Conservation (phyloP, 35 echinoderm and acorn worm species). For the Strongylocentrotus purpuratus region DNA sequence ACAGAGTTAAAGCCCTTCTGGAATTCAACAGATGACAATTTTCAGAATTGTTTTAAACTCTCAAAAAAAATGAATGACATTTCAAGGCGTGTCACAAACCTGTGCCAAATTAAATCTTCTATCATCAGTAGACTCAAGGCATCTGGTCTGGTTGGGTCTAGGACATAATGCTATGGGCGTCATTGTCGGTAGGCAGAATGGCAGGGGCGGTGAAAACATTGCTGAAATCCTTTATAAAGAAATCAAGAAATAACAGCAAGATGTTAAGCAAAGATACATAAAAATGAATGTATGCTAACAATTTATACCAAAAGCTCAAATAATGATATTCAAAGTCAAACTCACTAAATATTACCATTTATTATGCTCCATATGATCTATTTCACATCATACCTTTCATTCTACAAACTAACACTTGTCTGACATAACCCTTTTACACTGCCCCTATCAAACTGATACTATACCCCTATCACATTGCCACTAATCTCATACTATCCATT, state of each 20-base stretch:
- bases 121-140: not conserved
- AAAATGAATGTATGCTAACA: not conserved
- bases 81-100: too few relatives aligned
- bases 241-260: not conserved
- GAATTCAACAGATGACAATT: too few relatives aligned
- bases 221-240: conserved; percentile 66
- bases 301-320: not conserved
- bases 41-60: too few relatives aligned
- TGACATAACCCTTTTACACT: not conserved
- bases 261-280: not conserved
- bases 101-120: not conserved
- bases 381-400: too few relatives aligned
- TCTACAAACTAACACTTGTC: not conserved
- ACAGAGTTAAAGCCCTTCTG: too few relatives aligned
- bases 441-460: too few relatives aligned
- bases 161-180: conserved; percentile 77
- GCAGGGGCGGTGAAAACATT: conserved; percentile 55
- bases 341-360: not conserved
- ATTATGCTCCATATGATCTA: too few relatives aligned
- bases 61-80: too few relatives aligned
- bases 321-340: not conserved
- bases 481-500: too few relatives aligned
- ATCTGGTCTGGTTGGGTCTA: not conserved
- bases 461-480: too few relatives aligned
- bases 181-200: conserved; percentile 60